Percentiles rank a stretch among this genome's conserved stretches.
phyloP scores from a whole-genome alignment of 2,797 vertebrate genomes.

The Aeoliscus strigatus region DNA sequence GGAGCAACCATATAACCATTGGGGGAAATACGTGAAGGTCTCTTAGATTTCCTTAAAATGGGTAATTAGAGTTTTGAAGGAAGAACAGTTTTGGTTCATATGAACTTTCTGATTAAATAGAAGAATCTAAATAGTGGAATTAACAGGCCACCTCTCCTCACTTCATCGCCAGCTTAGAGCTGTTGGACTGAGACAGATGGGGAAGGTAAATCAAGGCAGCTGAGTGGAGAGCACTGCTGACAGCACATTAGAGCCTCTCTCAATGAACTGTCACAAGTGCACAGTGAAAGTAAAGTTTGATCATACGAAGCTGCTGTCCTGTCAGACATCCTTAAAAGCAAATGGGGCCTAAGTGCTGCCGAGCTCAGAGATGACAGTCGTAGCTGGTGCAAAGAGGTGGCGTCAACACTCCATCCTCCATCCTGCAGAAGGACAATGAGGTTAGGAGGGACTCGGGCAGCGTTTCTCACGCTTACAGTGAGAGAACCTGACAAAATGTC shows the following conservation, averaged over 20 bases:
- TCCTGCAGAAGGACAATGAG: conserved; percentile 68
- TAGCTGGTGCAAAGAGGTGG: conserved; percentile 56
- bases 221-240: conserved; percentile 76
- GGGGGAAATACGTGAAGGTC: too few relatives aligned
- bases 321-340: conserved; percentile 82
- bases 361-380: conserved; percentile 73
- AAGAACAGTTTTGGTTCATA: conserved; percentile 21
- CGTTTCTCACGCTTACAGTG: conserved; percentile 46
- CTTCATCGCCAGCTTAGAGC: conserved; percentile 55
- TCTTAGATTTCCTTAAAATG: neutral
- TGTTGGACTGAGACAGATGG: conserved; percentile 76
- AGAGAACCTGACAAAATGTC: conserved; percentile 75
- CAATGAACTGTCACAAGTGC: conserved; percentile 78
- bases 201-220: conserved; percentile 77
- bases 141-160: conserved; percentile 51
- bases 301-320: conserved; percentile 76
- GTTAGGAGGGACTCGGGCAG: conserved; percentile 60
- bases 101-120: conserved; percentile 40
- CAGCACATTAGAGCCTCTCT: conserved; percentile 80
- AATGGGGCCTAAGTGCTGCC: conserved; percentile 79
- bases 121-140: conserved; percentile 50
- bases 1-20: too few relatives aligned
- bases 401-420: conserved; percentile 60
- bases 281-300: conserved; percentile 76
- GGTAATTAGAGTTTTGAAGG: conserved; percentile 13